Evolutionary conservation across 2,888 invertebrate species (phyloP).

Genomic region (Lepidochrysops patricia): DNA sequence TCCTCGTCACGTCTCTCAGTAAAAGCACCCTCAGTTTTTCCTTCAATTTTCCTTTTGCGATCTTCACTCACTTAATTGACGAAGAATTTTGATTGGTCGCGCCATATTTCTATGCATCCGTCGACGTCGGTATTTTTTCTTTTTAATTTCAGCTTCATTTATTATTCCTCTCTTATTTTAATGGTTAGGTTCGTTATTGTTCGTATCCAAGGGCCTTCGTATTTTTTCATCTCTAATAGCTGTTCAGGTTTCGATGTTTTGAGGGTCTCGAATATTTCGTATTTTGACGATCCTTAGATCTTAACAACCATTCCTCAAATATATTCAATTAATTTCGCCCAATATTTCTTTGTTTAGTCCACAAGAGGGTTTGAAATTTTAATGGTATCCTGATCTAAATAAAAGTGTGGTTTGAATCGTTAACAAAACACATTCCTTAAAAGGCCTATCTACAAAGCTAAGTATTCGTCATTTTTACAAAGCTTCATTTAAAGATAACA

Average conservation of each 20-base stretch:
- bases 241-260: slow-evolving; percentile 31
- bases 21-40: slow-evolving; percentile 65
- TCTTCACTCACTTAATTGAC: slow-evolving; percentile 71
- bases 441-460: no score
- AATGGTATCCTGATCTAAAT: not conserved
- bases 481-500: no score
- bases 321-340: not conserved
- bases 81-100: slow-evolving; percentile 73
- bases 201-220: slow-evolving; percentile 46
- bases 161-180: slow-evolving; percentile 72
- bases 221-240: slow-evolving; percentile 65
- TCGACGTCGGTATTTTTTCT: slow-evolving; percentile 37
- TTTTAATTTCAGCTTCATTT: slow-evolving; percentile 52
- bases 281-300: slow-evolving; percentile 2
- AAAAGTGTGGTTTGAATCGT: not conserved
- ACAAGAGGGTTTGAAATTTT: not conserved
- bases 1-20: slow-evolving; percentile 31
- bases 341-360: not conserved
- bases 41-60: slow-evolving; percentile 73
- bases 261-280: not conserved
- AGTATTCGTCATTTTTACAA: no score
- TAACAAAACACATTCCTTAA: not conserved
- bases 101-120: slow-evolving; percentile 70
- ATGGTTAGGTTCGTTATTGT: slow-evolving; percentile 70
- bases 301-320: not conserved